Evolutionary conservation across 2,113 vertebrate genomes (phyloP).

Genomic region (Anguilla rostrata): DNA sequence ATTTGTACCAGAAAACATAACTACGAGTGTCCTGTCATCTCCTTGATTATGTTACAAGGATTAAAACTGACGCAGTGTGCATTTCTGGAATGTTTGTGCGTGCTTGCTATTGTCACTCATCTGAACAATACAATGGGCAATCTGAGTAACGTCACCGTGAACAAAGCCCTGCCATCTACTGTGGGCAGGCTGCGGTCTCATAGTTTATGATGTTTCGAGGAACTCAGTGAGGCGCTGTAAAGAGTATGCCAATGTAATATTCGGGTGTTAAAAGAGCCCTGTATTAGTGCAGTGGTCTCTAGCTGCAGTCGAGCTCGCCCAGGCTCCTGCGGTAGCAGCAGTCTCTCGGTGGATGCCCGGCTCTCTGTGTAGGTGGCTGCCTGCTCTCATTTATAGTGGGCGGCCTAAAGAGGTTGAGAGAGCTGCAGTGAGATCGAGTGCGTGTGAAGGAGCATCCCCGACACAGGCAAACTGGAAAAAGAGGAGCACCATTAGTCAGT

Average conservation of each 20-base stretch:
- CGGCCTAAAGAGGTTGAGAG: background rate
- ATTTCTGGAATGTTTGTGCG: background rate
- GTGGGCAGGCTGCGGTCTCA: background rate
- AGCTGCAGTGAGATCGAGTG: background rate
- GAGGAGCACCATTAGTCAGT: background rate
- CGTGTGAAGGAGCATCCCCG: background rate
- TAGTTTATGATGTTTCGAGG: background rate
- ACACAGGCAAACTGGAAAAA: background rate
- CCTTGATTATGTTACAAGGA: background rate
- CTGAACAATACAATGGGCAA: background rate
- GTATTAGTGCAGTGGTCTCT: background rate
- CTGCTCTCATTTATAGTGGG: conserved; percentile 5
- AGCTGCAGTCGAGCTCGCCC: background rate
- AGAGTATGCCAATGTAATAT: background rate
- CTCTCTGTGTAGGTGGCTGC: conserved; percentile 15
- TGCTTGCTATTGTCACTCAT: background rate
- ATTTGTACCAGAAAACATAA: background rate
- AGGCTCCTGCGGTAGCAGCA: background rate
- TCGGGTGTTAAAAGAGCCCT: background rate
- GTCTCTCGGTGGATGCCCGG: background rate
- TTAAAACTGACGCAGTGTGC: background rate
- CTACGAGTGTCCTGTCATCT: background rate
- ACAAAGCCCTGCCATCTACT: background rate
- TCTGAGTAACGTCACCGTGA: background rate
- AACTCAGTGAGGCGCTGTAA: background rate